Conservation (phyloP, 1,140 invertebrate species). For the Teleopsis dalmanni region DNA sequence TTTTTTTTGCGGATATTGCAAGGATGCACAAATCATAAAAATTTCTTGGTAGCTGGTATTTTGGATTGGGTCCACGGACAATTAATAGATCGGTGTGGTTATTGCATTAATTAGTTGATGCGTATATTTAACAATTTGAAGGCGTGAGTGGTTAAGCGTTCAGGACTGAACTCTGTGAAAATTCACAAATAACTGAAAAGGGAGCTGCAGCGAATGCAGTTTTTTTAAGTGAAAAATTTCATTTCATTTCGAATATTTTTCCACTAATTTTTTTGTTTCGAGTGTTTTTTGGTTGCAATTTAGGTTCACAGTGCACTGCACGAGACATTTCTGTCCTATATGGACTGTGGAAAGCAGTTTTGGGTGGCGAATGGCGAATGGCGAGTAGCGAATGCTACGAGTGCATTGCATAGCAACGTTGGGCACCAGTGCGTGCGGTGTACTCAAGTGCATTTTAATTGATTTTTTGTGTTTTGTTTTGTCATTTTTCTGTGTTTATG, state of each 20-base stretch:
- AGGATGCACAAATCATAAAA: too few relatives aligned
- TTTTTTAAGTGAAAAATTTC: too few relatives aligned
- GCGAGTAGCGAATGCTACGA: neutral
- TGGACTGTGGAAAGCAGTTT: neutral
- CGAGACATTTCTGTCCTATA: too few relatives aligned
- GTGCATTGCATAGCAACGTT: neutral
- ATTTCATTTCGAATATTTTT: neutral
- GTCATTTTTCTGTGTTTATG: neutral
- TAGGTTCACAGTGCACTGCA: neutral
- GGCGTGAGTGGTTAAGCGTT: too few relatives aligned
- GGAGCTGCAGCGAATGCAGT: neutral
- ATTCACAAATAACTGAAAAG: conserved; percentile 7
- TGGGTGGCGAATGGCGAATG: neutral
- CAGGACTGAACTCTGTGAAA: conserved; percentile 2
- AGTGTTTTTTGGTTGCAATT: neutral
- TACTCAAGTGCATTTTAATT: conserved; percentile 7
- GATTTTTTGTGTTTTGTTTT: conserved; percentile 4
- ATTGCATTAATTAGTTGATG: too few relatives aligned
- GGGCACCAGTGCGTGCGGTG: too few relatives aligned
- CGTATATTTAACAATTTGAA: too few relatives aligned
- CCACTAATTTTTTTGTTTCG: neutral
- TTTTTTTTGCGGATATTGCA: too few relatives aligned
- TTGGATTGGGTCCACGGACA: too few relatives aligned
- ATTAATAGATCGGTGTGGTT: too few relatives aligned
- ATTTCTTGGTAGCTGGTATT: too few relatives aligned